Percentiles rank a stretch among this genome's conserved stretches.
Conservation (phyloP, 2,888 invertebrate genomes). For the Chrysodeixis includens region DNA sequence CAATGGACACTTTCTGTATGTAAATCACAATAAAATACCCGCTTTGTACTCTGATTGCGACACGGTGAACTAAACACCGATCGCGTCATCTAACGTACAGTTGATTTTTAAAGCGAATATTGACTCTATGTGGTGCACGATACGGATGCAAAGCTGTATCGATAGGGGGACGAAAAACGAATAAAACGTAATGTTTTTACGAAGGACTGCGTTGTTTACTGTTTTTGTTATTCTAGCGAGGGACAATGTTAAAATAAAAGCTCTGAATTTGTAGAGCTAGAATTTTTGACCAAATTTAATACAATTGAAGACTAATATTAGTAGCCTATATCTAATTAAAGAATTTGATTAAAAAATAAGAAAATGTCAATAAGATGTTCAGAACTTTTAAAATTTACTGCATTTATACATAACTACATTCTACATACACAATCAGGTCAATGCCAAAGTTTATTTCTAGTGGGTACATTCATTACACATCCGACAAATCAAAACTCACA, state of each 20-base stretch:
- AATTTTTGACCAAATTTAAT: neutral
- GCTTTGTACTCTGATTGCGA: slow-evolving; percentile 86
- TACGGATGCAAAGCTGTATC: slow-evolving; percentile 33
- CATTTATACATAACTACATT: no score
- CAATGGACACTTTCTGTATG: slow-evolving; percentile 85
- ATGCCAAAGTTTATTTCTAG: no score
- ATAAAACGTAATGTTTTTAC: neutral
- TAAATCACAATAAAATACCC: slow-evolving; percentile 88
- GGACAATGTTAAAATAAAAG: neutral
- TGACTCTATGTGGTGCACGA: slow-evolving; percentile 58
- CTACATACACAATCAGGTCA: no score
- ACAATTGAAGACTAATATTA: no score
- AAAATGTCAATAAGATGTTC: no score
- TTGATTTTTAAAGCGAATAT: slow-evolving; percentile 65
- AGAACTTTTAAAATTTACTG: no score
- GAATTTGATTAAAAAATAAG: no score
- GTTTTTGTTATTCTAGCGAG: neutral
- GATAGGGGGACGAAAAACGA: slow-evolving; percentile 5
- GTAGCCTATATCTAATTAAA: no score
- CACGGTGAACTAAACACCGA: slow-evolving; percentile 84
- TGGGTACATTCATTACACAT: no score
- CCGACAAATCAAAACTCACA: no score
- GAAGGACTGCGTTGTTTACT: neutral
- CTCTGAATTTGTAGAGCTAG: neutral
- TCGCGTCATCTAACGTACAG: slow-evolving; percentile 72